phyloP scores from a whole-genome alignment of 1,140 invertebrate genomes.

The Coenobita brevimanus region DNA sequence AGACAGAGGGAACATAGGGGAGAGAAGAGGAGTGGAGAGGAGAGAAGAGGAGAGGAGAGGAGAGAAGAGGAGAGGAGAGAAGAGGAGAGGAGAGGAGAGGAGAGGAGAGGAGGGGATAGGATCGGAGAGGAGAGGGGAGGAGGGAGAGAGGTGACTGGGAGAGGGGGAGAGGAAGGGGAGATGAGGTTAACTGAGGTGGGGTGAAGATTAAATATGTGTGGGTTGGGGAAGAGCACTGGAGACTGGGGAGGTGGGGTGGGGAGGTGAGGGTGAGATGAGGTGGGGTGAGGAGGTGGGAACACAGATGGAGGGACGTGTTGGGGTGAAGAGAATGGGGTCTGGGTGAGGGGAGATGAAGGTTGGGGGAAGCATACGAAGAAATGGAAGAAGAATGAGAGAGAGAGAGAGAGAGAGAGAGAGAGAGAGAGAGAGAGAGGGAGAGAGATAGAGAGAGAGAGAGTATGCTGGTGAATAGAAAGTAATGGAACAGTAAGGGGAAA shows the following conservation, averaged over 20 bases:
- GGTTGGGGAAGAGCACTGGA: too few relatives aligned
- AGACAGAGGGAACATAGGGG: too few relatives aligned
- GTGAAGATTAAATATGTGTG: background rate
- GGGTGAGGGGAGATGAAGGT: background rate
- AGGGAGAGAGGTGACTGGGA: background rate
- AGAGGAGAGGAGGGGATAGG: background rate
- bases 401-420: background rate
- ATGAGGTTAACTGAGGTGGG: background rate
- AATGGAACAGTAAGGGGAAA: background rate
- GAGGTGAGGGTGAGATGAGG: background rate
- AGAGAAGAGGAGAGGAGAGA: background rate
- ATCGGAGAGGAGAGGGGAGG: background rate
- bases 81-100: background rate
- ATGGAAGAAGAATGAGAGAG: background rate
- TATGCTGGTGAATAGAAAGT: background rate
- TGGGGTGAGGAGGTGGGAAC: background rate
- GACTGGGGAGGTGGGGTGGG: background rate
- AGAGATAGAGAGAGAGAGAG: background rate
- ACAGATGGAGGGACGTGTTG: background rate
- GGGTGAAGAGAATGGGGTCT: background rate
- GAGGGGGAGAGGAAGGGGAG: background rate
- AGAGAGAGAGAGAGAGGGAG: slow-evolving; percentile 2
- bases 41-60: too few relatives aligned
- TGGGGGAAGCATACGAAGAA: background rate
- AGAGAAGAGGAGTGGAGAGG: too few relatives aligned